Conservation (phyloP, 2,113 vertebrate species). For the Melanotaenia duboulayi region DNA sequence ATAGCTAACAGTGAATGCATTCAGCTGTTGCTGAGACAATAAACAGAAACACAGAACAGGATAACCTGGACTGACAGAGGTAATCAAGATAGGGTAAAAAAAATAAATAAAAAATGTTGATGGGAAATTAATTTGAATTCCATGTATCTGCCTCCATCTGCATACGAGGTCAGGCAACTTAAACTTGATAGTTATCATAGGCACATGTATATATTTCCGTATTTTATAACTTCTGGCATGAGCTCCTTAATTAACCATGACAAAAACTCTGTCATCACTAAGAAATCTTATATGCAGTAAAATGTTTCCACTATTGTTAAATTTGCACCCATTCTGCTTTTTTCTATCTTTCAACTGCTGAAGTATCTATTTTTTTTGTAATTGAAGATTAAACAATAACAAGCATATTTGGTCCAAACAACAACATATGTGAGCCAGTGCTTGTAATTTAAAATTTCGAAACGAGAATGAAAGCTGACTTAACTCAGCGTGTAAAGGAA, state of each 20-base stretch:
- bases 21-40: constrained; percentile 48
- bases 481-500: constrained; percentile 1
- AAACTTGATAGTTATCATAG: not conserved
- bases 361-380: constrained; percentile 2
- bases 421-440: constrained; percentile 2
- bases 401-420: constrained; percentile 11
- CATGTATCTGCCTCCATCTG: constrained; percentile 11
- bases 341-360: too few species aligned
- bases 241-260: not conserved
- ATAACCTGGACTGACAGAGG: not conserved
- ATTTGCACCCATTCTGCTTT: too few species aligned
- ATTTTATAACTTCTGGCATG: not conserved
- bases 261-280: not conserved
- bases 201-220: not conserved
- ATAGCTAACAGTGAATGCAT: constrained; percentile 39
- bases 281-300: not conserved
- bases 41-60: constrained; percentile 36
- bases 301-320: not conserved
- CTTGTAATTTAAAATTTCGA: not conserved
- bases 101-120: too few species aligned
- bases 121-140: constrained; percentile 2
- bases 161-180: not conserved
- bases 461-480: constrained; percentile 31
- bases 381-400: not conserved
- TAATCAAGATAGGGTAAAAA: not conserved